Evolutionary conservation across 2,888 invertebrate species (phyloP), one percentile per base, ranked within the genome.

Genomic region (Congeria kusceri): DNA sequence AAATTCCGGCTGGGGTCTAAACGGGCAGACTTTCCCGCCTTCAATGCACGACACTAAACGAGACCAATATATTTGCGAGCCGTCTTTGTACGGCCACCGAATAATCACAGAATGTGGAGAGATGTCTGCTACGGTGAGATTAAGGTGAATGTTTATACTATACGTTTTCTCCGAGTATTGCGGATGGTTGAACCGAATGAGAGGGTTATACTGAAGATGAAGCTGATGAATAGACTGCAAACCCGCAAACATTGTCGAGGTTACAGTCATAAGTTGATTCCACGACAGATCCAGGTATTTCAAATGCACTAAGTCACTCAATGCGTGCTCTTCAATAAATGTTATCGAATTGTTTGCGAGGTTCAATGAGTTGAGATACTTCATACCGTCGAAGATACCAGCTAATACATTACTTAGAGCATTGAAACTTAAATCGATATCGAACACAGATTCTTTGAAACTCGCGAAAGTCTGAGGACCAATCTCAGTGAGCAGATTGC

Each of bases 331-430:
- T 27, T 83, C 82, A 1, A 87, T 80, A 25, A 78, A 80, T 49
- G 67, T 77, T 27, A 87, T 84, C 20, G 77, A 44, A 61, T 86
- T 87, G 61, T 79, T 69, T 57, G 82, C 73, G 11, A 87, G 68
- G 28, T 83, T 80, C n/a, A 86, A 15, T 11, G 66, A 56, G 70
- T 79, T 84, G 47, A 86, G 57, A 75, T 77, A 82, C 15, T 57
- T 75, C 90, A 90, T 89, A 47, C 87, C 86, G 11, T 87, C 76
- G 62, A 90, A 86, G 80, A 86, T 82, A 28, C 88, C 90, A 29
- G 72, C 69, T 61, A 87, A 73, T 11, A 90, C 58, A 46, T 77
- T 71, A n/a, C 59, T 74, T 39, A 87, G 63, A 25, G 69, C 32
- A 47, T 87, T 87, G 3, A 68, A 78, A 7, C 77, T 47, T 11